phyloP scores from a whole-genome alignment of 2,113 vertebrate species.

The Eupsittula cactorum region DNA sequence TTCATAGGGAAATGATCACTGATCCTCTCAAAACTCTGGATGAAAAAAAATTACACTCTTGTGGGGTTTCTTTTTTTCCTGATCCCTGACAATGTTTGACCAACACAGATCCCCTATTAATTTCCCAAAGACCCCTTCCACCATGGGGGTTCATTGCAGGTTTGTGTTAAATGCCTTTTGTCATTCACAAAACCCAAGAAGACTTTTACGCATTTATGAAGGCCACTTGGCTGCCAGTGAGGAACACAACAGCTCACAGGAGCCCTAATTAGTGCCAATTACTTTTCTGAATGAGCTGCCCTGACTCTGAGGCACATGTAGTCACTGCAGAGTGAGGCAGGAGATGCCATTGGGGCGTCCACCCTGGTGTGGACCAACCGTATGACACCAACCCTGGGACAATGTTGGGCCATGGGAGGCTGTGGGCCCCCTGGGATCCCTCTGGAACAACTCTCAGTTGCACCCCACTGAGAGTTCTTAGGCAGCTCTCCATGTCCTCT shows the following conservation, averaged over 20 bases:
- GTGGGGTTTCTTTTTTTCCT: background rate
- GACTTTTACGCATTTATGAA: background rate
- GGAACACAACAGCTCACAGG: background rate
- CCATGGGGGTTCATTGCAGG: background rate
- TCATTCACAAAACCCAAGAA: background rate
- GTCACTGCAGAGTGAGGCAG: background rate
- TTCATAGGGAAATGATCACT: background rate
- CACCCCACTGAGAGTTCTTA: background rate
- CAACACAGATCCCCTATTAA: background rate
- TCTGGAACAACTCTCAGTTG: background rate
- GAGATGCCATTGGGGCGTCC: background rate
- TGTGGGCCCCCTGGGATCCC: accelerated
- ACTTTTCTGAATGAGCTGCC: background rate
- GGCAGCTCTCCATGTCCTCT: background rate
- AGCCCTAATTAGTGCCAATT: background rate
- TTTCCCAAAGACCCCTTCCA: background rate
- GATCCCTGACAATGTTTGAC: background rate
- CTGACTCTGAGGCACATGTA: accelerated
- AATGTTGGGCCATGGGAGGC: background rate
- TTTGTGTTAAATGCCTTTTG: background rate
- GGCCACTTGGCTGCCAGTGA: background rate
- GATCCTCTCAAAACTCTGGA: background rate
- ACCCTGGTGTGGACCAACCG: accelerated
- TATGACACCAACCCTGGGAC: background rate
- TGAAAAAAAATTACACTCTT: background rate